Evolutionary conservation across 2,797 vertebrate genomes (phyloP).

Genomic region (Lateolabrax maculatus): DNA sequence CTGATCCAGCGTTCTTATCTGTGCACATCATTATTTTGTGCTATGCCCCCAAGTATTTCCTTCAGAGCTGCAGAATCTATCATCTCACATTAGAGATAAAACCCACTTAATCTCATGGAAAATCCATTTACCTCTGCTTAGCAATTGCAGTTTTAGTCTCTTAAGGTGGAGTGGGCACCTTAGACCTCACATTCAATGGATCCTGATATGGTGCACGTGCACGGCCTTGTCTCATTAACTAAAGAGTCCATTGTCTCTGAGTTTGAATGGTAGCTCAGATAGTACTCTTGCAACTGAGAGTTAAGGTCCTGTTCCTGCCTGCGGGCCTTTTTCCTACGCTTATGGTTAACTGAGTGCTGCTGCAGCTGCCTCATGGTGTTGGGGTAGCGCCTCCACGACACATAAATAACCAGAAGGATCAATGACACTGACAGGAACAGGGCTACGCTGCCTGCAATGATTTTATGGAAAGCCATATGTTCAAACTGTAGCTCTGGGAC

Average conservation of each 20-base stretch:
- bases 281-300: conserved; percentile 98
- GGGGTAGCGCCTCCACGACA: conserved; percentile 96
- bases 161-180: conserved; percentile 85
- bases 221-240: conserved; percentile 93
- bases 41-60: conserved; percentile 52
- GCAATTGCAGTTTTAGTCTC: conserved; percentile 88
- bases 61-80: conserved; percentile 61
- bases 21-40: conserved; percentile 60
- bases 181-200: conserved; percentile 99
- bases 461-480: conserved; percentile 97
- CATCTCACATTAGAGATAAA: conserved; percentile 59
- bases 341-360: conserved; percentile 94
- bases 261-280: conserved; percentile 97
- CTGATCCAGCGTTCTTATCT: conserved; percentile 42
- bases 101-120: conserved; percentile 52
- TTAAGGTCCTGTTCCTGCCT: conserved; percentile 93
- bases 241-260: conserved; percentile 95
- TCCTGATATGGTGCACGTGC: conserved; percentile 97
- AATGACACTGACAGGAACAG: conserved; percentile 96
- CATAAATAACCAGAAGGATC: conserved; percentile 97
- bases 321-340: conserved; percentile 93
- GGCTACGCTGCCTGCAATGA: conserved; percentile 95
- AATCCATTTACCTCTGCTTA: conserved; percentile 90
- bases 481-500: conserved; percentile 91
- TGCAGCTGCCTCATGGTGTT: conserved; percentile 96